Evolutionary conservation across 2,113 vertebrate genomes (phyloP), one percentile per base, ranked within the genome.

Genomic region (Promerops cafer): DNA sequence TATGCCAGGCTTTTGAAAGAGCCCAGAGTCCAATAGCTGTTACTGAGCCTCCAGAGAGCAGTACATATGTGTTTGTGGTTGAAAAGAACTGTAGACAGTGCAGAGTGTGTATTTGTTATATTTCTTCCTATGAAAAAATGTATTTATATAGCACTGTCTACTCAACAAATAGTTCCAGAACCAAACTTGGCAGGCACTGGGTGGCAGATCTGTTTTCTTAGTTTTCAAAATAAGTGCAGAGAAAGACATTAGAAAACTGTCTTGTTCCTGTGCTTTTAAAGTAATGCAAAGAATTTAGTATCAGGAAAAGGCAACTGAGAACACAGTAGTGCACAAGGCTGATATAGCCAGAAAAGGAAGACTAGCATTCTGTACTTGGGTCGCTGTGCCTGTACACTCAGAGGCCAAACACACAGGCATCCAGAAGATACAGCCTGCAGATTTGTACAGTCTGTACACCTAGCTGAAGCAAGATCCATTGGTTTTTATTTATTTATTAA

Each of bases 111-210:
- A 44, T 74, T 71, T 68, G 60, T 68, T 60, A 23, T 21, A 91
- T 80, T 87, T 93, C 68, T 88, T 91, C 63, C 59, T 71, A 52
- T 33, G 47, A 93, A 89, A 90, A 90, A 23, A 18, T 6, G 24
- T 76, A 82, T 87, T 90, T 95, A 90, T 86, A 90, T 69, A 94
- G 42, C 37, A 64, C 71, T 87, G 60, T 91, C 88, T 84, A 70
- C 84, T 86, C 87, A 93, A 87, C 53, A 88, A 84, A 78, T 90
- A 95, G 56, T 75, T 96, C 64, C 80, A 89, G 71, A 82, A 91
- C 76, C 50, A 74, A 90, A 96, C 57, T 97, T 96, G 96, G 92
- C 96, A 95, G 75, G 39, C 79, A 65, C n/a, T 79, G 50, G 35
- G 78, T 90, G 57, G 37, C 52, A 92, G 83, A 83, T 94, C 93